Evolutionary conservation across 37 sponge, comb jelly and placozoan genomes (phyloP).

Genomic region (Hormiphora californensis): DNA sequence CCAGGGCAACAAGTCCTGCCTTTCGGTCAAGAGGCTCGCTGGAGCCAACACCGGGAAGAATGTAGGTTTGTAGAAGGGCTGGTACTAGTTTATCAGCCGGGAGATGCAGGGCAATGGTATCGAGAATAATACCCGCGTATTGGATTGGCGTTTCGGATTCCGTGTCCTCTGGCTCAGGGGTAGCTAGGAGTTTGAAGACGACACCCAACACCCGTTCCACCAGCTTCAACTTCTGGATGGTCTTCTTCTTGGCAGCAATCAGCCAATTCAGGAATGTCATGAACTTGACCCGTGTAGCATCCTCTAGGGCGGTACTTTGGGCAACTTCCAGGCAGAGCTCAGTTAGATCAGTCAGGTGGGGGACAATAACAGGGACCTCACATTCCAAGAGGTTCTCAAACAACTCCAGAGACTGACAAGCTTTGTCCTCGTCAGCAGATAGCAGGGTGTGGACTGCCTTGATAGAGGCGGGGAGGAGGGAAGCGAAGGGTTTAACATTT

Average conservation of each 20-base stretch:
- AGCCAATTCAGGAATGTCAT: slow-evolving; percentile 81
- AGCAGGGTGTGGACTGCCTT: slow-evolving; percentile 13
- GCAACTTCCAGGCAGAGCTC: slow-evolving; percentile 78
- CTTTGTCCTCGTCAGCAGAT: slow-evolving; percentile 65
- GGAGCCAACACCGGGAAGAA: not conserved
- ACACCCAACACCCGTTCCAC: not conserved
- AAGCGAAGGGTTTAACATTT: not conserved
- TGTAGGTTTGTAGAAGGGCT: not conserved
- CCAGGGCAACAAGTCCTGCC: slow-evolving; percentile 70
- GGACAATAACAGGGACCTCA: slow-evolving; percentile 70
- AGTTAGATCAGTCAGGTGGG: slow-evolving; percentile 68
- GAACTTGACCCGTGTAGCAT: slow-evolving; percentile 75
- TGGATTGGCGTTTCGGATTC: not conserved
- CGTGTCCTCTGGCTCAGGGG: slow-evolving; percentile 20
- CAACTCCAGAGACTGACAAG: slow-evolving; percentile 93
- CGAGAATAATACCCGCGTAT: slow-evolving; percentile 25
- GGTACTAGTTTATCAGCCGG: slow-evolving; percentile 42
- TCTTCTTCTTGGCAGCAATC: slow-evolving; percentile 77
- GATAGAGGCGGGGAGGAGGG: slow-evolving; percentile 20
- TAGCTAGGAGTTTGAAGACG: not conserved
- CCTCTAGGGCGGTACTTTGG: slow-evolving; percentile 57
- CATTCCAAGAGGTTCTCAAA: slow-evolving; percentile 92
- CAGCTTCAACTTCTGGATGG: slow-evolving; percentile 2
- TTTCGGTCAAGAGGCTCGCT: not conserved
- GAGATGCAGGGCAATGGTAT: slow-evolving; percentile 41